Conservation (phyloP, 1,140 invertebrate genomes). For the Spodoptera litura region DNA sequence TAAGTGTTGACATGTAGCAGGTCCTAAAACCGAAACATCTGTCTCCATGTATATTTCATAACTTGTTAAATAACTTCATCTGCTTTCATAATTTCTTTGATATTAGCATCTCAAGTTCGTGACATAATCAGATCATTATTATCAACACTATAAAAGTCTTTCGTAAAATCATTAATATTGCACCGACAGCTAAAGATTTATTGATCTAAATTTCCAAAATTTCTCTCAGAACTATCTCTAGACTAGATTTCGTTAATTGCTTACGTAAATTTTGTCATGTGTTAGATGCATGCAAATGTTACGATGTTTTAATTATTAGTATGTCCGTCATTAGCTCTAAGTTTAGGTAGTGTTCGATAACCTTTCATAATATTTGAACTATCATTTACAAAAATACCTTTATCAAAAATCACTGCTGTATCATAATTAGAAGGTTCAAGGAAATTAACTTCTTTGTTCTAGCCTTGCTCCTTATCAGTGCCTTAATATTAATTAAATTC, state of each 20-base stretch:
- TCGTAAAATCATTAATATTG: background rate
- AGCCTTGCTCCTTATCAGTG: background rate
- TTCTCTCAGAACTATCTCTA: background rate
- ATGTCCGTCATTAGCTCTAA: no score
- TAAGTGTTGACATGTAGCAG: slow-evolving; percentile 4
- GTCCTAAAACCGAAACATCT: slow-evolving; percentile 2
- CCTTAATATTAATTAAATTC: background rate
- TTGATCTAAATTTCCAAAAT: slow-evolving; percentile 7
- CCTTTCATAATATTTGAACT: no score
- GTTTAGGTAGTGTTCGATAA: no score
- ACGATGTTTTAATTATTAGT: no score
- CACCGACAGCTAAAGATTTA: background rate
- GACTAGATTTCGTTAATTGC: background rate
- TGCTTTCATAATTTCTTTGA: background rate
- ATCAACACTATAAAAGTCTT: background rate
- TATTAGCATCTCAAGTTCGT: slow-evolving; percentile 8
- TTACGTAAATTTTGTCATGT: background rate
- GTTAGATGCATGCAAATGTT: background rate
- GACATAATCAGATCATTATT: slow-evolving; percentile 15
- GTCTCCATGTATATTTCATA: slow-evolving; percentile 2
- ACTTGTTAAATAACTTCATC: slow-evolving; percentile 7
- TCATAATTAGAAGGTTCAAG: no score
- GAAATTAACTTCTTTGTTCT: no score
- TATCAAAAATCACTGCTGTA: no score
- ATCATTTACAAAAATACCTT: no score